phyloP scores from a whole-genome alignment of 1,140 invertebrate genomes.

The Bombus ignitus region DNA sequence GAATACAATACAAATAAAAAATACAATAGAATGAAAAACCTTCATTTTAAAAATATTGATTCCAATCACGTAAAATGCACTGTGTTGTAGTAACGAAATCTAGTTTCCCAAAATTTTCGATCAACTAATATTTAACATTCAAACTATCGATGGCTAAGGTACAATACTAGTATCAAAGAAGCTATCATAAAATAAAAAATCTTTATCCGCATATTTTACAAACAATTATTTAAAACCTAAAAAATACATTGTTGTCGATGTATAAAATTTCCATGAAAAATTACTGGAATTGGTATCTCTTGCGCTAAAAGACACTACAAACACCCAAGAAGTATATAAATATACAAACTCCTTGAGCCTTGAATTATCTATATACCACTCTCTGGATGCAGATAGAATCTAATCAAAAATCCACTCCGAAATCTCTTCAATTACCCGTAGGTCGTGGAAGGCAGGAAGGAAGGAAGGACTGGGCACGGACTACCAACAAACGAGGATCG shows the following conservation, averaged over 20 bases:
- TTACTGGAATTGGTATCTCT: not conserved
- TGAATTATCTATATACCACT: not conserved
- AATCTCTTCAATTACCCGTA: conserved; percentile 59
- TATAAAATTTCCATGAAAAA: not conserved
- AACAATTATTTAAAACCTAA: not conserved
- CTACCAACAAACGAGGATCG: conserved; percentile 51
- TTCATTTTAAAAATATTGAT: not conserved
- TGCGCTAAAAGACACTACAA: too few relatives aligned
- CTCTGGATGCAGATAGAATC: not conserved
- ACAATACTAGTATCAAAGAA: not conserved
- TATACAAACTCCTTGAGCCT: not conserved
- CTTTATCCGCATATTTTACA: not conserved
- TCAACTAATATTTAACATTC: not conserved
- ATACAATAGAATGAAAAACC: not conserved
- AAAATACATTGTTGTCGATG: too few relatives aligned
- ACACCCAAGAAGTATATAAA: not conserved
- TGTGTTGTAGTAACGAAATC: not conserved
- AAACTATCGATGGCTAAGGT: not conserved
- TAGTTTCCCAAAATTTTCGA: not conserved
- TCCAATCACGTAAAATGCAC: too few relatives aligned
- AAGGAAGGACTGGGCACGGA: conserved; percentile 24
- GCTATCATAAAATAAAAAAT: not conserved
- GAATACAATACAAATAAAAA: not conserved
- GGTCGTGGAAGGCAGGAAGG: conserved; percentile 25
- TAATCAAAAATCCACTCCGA: conserved; percentile 32